Conservation (phyloP, 92 coral and sea anemone genomes). For the Chrysogorgia sp. region DNA sequence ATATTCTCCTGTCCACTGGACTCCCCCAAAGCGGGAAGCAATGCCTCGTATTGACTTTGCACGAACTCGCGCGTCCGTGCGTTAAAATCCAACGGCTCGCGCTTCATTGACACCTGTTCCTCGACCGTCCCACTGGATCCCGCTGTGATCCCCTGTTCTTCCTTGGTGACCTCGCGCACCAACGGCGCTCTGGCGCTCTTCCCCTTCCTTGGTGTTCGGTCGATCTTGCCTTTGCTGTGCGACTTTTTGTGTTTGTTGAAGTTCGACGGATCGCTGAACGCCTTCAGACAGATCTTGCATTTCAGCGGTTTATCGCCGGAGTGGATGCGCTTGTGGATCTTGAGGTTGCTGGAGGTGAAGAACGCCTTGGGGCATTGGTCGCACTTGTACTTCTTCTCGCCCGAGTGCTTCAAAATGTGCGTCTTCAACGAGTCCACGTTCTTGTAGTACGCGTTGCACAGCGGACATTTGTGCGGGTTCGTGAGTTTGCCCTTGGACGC, state of each 20-base stretch:
- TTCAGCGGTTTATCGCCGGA: constrained; percentile 97
- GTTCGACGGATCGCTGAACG: constrained; percentile 97
- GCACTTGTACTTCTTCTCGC: constrained; percentile 93
- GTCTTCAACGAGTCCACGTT: constrained; percentile 94
- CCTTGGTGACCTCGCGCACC: constrained; percentile 20
- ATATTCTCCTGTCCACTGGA: not conserved
- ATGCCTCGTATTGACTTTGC: constrained; percentile 41
- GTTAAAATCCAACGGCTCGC: constrained; percentile 26
- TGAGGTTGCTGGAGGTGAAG: constrained; percentile 95
- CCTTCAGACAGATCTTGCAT: constrained; percentile 94
- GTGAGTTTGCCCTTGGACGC: constrained; percentile 32
- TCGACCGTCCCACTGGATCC: constrained; percentile 7
- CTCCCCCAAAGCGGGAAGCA: constrained; percentile 33
- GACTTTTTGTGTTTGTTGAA: constrained; percentile 98
- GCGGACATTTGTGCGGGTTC: constrained; percentile 76
- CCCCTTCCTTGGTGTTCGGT: constrained; percentile 61
- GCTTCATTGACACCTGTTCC: constrained; percentile 12
- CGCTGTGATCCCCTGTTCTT: constrained; percentile 16
- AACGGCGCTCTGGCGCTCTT: not conserved
- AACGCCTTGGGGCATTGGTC: constrained; percentile 92
- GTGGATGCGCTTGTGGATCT: constrained; percentile 96
- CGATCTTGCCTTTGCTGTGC: constrained; percentile 80
- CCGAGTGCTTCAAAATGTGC: constrained; percentile 91
- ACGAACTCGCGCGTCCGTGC: constrained; percentile 30
- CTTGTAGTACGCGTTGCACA: constrained; percentile 84